Evolutionary conservation across 2,888 invertebrate genomes (phyloP).

Genomic region (Buathra laborator): DNA sequence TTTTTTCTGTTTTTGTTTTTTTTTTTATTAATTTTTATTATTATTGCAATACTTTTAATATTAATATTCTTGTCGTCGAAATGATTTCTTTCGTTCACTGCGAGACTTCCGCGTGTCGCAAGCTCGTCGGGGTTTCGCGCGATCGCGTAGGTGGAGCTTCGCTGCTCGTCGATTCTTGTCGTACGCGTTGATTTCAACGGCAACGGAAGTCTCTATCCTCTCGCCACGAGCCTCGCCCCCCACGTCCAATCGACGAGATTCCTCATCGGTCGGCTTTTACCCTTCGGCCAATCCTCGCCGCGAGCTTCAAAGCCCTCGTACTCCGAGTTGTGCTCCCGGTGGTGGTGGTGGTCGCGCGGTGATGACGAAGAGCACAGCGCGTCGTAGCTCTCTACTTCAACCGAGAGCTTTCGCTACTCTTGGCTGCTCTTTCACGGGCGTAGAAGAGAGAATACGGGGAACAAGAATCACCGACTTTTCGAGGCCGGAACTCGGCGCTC

Average conservation of each 20-base stretch:
- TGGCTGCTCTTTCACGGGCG: slow-evolving; percentile 51
- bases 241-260: slow-evolving; percentile 80
- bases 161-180: slow-evolving; percentile 63
- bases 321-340: slow-evolving; percentile 13
- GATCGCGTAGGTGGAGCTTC: slow-evolving; percentile 70
- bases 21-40: not conserved
- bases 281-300: slow-evolving; percentile 74
- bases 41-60: not conserved
- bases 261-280: slow-evolving; percentile 72
- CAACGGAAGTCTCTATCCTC: slow-evolving; percentile 60
- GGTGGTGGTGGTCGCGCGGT: slow-evolving; percentile 52
- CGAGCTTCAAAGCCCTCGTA: slow-evolving; percentile 58
- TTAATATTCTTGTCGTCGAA: not conserved
- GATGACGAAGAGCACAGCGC: slow-evolving; percentile 55
- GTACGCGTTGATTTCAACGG: slow-evolving; percentile 54
- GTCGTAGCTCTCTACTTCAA: slow-evolving; percentile 64
- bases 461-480: slow-evolving; percentile 64
- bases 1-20: not conserved
- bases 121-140: slow-evolving; percentile 30
- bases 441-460: slow-evolving; percentile 30
- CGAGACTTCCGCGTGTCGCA: slow-evolving; percentile 31
- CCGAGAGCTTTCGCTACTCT: slow-evolving; percentile 69
- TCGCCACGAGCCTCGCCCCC: slow-evolving; percentile 80
- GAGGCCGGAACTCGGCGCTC: slow-evolving; percentile 64
- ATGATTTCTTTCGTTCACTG: slow-evolving; percentile 3